Conservation (phyloP, 2,797 vertebrate species). For the Chrosomus eos region DNA sequence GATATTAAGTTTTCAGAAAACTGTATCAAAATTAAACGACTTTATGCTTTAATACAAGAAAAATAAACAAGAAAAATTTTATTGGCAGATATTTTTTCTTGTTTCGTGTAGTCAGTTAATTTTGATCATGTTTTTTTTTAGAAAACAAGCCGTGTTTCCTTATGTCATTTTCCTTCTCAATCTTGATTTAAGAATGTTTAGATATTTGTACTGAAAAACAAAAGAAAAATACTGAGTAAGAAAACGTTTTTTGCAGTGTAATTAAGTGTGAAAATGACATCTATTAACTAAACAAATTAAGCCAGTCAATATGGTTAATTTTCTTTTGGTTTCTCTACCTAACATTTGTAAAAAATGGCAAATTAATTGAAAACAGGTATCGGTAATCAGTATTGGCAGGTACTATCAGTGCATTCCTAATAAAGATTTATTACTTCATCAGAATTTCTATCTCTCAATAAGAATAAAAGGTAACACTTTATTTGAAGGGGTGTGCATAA, state of each 20-base stretch:
- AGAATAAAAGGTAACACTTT: background rate
- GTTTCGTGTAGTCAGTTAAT: background rate
- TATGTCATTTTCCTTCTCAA: background rate
- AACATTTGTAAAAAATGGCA: background rate
- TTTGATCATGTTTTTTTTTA: background rate
- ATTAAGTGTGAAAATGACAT: background rate
- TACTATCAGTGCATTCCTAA: background rate
- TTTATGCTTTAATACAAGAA: background rate
- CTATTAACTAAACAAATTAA: background rate
- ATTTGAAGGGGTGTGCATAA: no score
- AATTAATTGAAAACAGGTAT: no score
- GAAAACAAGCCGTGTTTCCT: background rate
- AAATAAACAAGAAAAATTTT: no score
- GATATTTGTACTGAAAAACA: background rate
- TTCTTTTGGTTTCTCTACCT: background rate
- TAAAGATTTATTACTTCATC: background rate
- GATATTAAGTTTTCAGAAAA: no score
- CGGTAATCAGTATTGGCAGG: background rate
- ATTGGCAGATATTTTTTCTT: background rate
- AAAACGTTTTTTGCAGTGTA: background rate
- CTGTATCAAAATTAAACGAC: no score
- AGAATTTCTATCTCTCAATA: background rate
- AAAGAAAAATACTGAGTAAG: background rate
- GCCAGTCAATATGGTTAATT: background rate
- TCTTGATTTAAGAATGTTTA: background rate